Evolutionary conservation across 2,888 invertebrate species (phyloP), one percentile per base, ranked within the genome.

Genomic region (Diabrotica balteata): DNA sequence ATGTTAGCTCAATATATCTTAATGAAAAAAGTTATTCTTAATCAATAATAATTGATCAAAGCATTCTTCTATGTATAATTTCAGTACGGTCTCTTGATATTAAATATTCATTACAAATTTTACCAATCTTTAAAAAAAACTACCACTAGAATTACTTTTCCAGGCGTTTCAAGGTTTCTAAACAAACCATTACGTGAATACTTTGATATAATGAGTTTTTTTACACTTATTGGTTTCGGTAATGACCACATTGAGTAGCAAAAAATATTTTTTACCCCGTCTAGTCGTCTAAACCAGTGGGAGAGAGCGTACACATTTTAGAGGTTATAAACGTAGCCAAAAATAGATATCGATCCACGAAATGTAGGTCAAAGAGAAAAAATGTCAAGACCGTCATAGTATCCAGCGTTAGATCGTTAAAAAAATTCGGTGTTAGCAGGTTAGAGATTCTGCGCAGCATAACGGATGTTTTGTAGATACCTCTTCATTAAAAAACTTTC

Each of bases 331-430:
- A 50, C 49, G 51, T 58, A 43, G 11, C 64, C 64, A 22, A 64
- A 64, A 64, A 64, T 64, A 64, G 64, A 58, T 52, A 64, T 64
- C 58, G 64, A 64, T 64, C 58, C 64, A 59, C 11, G 42, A 52
- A 59, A 64, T 58, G 45, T 64, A 44, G 64, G 64, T 64, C 64
- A 64, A 64, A 43, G 11, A 55, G 53, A 57, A 62, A 64, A 64
- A 64, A 64, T 64, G 64, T 64, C 64, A 64, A 64, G 64, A 58
- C 51, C 52, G 58, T 9, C 8, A 32, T 32, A 32, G 32, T 32
- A 32, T 32, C 43, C 43, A 63, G 17, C 44, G 54, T 54, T 43
- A 42, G 59, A 63, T 7, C 44, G 50, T 57, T 47, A 47, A 55
- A 55, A 55, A 55, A 63, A 43, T 63, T 63, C 55, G 47, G 62